A percentile compares a stretch with the other conserved stretches of the same genome.
phyloP scores from a whole-genome alignment of 53 echinoderm and acorn worm species.

The Echinarachnius parma region DNA sequence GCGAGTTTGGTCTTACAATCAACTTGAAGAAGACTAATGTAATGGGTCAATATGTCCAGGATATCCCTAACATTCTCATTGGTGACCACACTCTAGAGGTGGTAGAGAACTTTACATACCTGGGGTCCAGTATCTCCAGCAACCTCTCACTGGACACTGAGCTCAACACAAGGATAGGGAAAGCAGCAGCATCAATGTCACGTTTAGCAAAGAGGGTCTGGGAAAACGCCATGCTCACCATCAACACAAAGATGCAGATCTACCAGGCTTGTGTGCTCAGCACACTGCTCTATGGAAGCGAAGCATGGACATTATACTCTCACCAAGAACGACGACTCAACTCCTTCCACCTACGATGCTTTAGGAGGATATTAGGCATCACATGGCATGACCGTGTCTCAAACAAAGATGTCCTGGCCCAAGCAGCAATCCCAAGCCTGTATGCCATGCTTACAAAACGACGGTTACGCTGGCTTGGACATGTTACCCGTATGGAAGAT shows the following conservation, averaged over 20 bases:
- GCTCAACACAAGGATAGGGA: conserved; percentile 14
- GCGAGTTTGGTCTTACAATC: conserved; percentile 61
- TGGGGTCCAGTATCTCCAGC: conserved; percentile 43
- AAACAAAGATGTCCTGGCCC: conserved; percentile 15
- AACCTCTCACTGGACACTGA: conserved; percentile 42
- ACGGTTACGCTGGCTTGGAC: conserved; percentile 39
- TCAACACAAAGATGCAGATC: conserved; percentile 28
- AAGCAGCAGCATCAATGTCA: conserved; percentile 25
- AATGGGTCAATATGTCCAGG: conserved; percentile 16
- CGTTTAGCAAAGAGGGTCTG: conserved; percentile 25
- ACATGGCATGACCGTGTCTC: conserved; percentile 48
- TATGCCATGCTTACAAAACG: conserved; percentile 32
- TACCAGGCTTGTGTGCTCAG: conserved; percentile 27
- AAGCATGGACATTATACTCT: conserved; percentile 24
- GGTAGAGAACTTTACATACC: conserved; percentile 48
- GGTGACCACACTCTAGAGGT: conserved; percentile 17
- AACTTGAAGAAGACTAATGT: conserved; percentile 67
- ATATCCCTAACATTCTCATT: conserved; percentile 38
- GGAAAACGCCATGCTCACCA: conserved; percentile 28
- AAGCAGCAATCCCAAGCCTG: conserved; percentile 3
- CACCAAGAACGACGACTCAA: conserved; percentile 29
- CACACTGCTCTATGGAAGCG: conserved; percentile 44
- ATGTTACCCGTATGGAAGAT: conserved; percentile 47
- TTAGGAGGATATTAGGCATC: conserved; percentile 26
- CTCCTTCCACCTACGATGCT: conserved; percentile 32